Evolutionary conservation across 92 coral and sea anemone species (phyloP), one percentile per base, ranked within the genome.

Genomic region (Parazoanthus darwini): DNA sequence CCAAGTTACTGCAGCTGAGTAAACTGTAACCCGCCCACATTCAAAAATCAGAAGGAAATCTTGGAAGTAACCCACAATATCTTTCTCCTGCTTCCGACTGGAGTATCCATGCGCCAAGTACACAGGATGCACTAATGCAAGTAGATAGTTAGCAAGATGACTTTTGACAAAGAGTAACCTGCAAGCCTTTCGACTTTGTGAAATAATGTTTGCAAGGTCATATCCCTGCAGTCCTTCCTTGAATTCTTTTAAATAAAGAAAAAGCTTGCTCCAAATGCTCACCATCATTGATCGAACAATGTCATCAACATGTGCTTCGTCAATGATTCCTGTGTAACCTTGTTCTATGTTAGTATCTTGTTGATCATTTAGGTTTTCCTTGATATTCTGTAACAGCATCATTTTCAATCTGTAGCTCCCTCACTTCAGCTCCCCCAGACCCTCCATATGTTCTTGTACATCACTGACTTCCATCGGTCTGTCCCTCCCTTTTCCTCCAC

Each of bases 51-150:
- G 91, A 79, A 90, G 85, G n/a, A 86, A 87, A 56, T 92, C 94
- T 83, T 92, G 89, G 58, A 92, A 88, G 79, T 50, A 42, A 88
- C 87, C 92, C 90, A 89, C 87, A 18, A 92, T 75, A 29, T 82
- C 72, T 76, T 92, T 89, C 81, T 90, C 94, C 56, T 35, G 70
- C 66, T 75, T 56, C 74, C 86, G 71, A 10, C 71, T 92, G 23
- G 92, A 76, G 51, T 88, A 81, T 73, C 92, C 92, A 75, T 78
- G 63, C 68, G 78, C 35, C 20, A 88, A 90, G 81, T 77, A 92
- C 36, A 46, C 67, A 81, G 91, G 92, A 22, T 81, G 65, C 89
- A 84, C 58, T 51, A 87, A 54, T 20, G 91, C 86, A 89, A 82
- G 78, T 38, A 89, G 39, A 50, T 89, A 82, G 78, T 89, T 89